Base-by-base conservation (phyloP, 2,113 vertebrate species). In the Prunella himalayana region DNA sequence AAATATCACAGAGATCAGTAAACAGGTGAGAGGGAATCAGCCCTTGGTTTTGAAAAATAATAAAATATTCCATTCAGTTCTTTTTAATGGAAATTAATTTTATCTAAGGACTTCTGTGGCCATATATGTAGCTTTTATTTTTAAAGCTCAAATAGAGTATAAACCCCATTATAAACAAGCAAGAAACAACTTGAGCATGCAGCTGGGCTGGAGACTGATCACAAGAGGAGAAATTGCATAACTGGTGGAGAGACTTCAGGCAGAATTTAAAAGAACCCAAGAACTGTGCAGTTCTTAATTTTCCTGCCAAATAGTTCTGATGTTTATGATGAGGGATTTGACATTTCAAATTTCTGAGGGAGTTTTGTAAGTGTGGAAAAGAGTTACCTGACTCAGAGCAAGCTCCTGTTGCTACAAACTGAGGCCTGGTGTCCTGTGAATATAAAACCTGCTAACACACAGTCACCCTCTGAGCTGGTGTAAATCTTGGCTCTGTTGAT, bases 1-100 rank as follows among this genome's bases (percentile, higher is more conserved):
- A 72, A 99, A 99, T 97, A 98, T 99, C 37, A 99, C 99, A 63
- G 99, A 99, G 88, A 98, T 99, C 68, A 99, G 98, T 95, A 98
- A 98, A 95, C 99, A 99, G 99, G 99, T 99, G 95, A 95, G 92
- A 92, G 61, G 68, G 76, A 68, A 44, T 51, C 30, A 44, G 17
- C 49, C 9, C 64, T 76, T n/a, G 12, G 7, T 80, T 91, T 91
- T 65, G 45, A 61, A 86, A 86, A 73, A 51, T 12, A 83, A 42
- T 50, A 8, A 69, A 84, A 61, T 31, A 63, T 10, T 85, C 13
- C 2, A 9, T 35, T 91, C 7, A 19, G 21, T 53, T 69, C 10
- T 37, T 65, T 54, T 33, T 21, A 13, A 47, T 31, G 25, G 18
- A 84, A 72, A 17, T 50, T 39, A 25, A 37, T 63, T 60, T 82